phyloP scores from a whole-genome alignment of 2,113 vertebrate genomes.

The Pseudopodoces humilis region DNA sequence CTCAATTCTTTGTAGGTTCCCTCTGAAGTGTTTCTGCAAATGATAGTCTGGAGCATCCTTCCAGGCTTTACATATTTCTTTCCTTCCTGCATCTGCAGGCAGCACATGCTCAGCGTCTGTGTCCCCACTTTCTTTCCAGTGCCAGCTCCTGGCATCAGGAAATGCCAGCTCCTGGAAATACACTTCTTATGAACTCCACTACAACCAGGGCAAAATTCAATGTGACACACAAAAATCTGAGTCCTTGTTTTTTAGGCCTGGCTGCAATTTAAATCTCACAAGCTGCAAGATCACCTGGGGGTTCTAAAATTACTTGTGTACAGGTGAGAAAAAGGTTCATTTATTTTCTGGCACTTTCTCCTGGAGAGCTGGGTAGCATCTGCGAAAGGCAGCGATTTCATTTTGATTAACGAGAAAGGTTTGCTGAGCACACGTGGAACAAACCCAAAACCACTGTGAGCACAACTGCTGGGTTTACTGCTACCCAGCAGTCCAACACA shows the following conservation, averaged over 20 bases:
- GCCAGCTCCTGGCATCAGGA: not conserved
- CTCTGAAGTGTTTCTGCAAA: not conserved
- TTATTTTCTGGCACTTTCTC: conserved; percentile 14
- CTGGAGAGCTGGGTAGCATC: not conserved
- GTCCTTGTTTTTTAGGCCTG: not conserved
- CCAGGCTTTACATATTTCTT: not conserved
- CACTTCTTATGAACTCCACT: not conserved
- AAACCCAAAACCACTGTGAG: not conserved
- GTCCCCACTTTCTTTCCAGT: not conserved
- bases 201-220: not conserved
- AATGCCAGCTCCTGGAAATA: not conserved
- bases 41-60: not conserved
- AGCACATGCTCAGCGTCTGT: conserved; percentile 9
- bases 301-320: not conserved
- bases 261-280: not conserved
- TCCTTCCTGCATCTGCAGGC: not conserved
- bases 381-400: not conserved
- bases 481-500: not conserved
- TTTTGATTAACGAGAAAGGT: conserved; percentile 20
- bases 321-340: conserved; percentile 7
- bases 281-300: not conserved
- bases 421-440: conserved; percentile 3
- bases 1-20: not conserved
- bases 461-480: not conserved
- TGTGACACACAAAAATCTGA: not conserved